Evolutionary conservation across 2,888 invertebrate species (phyloP).

Genomic region (Junonia oenone): DNA sequence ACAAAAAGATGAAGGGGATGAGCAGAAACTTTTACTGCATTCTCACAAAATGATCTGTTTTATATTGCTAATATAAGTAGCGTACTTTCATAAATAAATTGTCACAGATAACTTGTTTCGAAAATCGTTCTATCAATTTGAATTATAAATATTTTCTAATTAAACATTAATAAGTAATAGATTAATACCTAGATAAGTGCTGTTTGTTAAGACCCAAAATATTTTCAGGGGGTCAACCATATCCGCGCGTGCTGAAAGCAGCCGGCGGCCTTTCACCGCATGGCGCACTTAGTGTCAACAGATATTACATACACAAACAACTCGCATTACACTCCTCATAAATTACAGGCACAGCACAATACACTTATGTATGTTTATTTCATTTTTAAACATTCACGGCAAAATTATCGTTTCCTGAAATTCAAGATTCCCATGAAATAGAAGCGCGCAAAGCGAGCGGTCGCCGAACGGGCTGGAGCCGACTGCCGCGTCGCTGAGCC

Average conservation of each 20-base stretch:
- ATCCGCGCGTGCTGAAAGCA: conserved; percentile 64
- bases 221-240: conserved; percentile 91
- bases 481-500: conserved; percentile 63
- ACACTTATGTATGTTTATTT: conserved; percentile 25
- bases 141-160: background rate
- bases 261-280: conserved; percentile 66
- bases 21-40: conserved; percentile 34
- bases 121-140: background rate
- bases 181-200: conserved; percentile 89
- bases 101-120: background rate
- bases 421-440: conserved; percentile 32
- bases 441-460: conserved; percentile 52
- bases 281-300: conserved; percentile 50
- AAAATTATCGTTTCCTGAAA: background rate
- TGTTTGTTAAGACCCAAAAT: conserved; percentile 91
- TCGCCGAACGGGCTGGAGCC: conserved; percentile 55
- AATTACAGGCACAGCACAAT: conserved; percentile 25
- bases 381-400: conserved; percentile 13
- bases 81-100: background rate
- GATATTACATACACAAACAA: conserved; percentile 28
- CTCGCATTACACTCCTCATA: conserved; percentile 28
- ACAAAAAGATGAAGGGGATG: conserved; percentile 37
- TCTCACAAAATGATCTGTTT: conserved; percentile 45
- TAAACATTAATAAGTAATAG: background rate
- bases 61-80: conserved; percentile 39